Base-by-base conservation (phyloP, 2,888 invertebrate genomes). In the Ditylenchus weischeri region DNA sequence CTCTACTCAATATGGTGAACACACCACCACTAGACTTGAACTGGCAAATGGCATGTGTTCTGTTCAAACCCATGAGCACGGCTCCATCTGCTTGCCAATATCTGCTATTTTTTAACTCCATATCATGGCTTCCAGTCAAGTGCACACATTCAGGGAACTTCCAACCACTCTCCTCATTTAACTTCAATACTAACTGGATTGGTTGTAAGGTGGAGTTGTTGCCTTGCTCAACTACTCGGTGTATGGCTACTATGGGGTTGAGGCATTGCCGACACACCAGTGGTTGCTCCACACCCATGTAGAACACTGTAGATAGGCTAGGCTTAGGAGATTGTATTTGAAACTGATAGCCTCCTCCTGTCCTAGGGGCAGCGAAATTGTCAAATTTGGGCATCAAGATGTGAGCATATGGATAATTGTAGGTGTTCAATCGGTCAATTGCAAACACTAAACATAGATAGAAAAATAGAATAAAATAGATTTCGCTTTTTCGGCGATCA, bases 41-140 rank as follows among this genome's bases (percentile, higher is more conserved):
- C 66, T 78, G 74, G 65, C 81, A 81, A 1, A 70, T 71, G 0
- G 75, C 77, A 66, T 81, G 81, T n/a, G 79, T 76, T 10, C 75
- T 57, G 64, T 81, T 81, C 67, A 81, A 51, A 11, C 77, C 77
- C 29, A 78, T 74, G 50, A 79, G 67, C 15, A 62, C 51, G 8
- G 75, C 71, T 57, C 71, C 73, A 8, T 67, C 59, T 6, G 70
- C 67, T 0, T 68, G 66, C 79, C 79, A 79, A 21, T 74, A 38
- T 54, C 18, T 21, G 3, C 4, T 69, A 21, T 7, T 7, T 43
- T 21, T 29, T 0, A 38, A 21, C 13, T 65, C 11, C 49, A 21
- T 35, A 13, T 58, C 29, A n/a, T 50, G 15, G 15, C 0, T 29
- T 19, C 0, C 54, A 36, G 36, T 54, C 15, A n/a, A 38, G 8